Conservation (phyloP, 2,797 vertebrate species). For the Mionectes olivaceus region DNA sequence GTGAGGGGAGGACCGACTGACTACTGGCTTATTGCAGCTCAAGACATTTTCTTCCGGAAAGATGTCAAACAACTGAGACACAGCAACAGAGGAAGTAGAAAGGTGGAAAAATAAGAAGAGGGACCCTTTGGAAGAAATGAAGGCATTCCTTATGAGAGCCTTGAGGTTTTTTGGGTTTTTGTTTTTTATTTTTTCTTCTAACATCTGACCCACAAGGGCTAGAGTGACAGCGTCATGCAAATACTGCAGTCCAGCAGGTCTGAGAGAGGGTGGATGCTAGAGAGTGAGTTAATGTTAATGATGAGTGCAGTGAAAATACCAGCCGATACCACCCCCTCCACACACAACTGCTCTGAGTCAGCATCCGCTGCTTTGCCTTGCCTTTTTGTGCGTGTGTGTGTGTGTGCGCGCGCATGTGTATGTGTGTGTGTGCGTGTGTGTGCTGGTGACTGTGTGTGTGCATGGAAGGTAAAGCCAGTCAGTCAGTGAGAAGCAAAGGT, state of each 20-base stretch:
- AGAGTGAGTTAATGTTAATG: slow-evolving; percentile 83
- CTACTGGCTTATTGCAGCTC: slow-evolving; percentile 77
- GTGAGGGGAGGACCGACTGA: slow-evolving; percentile 75
- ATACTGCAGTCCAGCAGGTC: slow-evolving; percentile 83
- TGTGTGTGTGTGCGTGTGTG: slow-evolving; percentile 17
- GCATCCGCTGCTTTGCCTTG: slow-evolving; percentile 81
- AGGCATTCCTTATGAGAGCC: slow-evolving; percentile 75
- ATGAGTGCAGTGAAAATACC: slow-evolving; percentile 84
- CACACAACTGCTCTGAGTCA: slow-evolving; percentile 86
- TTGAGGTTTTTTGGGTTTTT: slow-evolving; percentile 26
- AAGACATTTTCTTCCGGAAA: slow-evolving; percentile 79
- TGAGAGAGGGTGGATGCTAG: slow-evolving; percentile 82
- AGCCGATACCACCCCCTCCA: slow-evolving; percentile 82
- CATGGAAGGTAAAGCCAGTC: slow-evolving; percentile 88
- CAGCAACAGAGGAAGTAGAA: slow-evolving; percentile 76
- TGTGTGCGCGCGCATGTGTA: slow-evolving; percentile 53
- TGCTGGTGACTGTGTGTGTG: slow-evolving; percentile 63
- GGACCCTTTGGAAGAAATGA: slow-evolving; percentile 71
- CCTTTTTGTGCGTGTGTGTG: slow-evolving; percentile 73
- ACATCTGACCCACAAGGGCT: slow-evolving; percentile 82
- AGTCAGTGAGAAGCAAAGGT: slow-evolving; percentile 88
- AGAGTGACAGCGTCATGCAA: slow-evolving; percentile 82
- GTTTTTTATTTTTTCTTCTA: slow-evolving; percentile 16
- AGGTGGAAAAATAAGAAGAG: slow-evolving; percentile 79
- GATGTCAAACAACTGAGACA: slow-evolving; percentile 80